A percentile compares a stretch with the other conserved stretches of the same genome.
phyloP scores from a whole-genome alignment of 2,888 invertebrate genomes.

The Exephanes ischioxanthus region DNA sequence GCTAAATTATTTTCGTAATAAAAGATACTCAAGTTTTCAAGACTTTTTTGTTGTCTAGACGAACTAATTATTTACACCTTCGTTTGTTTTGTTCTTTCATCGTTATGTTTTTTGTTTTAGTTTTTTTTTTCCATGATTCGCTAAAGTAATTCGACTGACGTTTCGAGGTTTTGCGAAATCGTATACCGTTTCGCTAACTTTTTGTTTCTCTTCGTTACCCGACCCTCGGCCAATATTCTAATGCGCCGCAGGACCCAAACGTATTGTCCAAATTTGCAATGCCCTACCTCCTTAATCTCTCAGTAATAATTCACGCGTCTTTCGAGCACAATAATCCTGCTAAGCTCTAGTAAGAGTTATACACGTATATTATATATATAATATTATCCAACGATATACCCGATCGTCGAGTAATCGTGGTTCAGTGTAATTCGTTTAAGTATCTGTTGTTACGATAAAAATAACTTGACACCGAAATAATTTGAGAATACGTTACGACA shows the following conservation, averaged over 20 bases:
- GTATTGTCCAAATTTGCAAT: slow-evolving; percentile 57
- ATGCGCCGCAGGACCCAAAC: slow-evolving; percentile 23
- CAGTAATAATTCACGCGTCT: neutral
- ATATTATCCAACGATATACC: neutral
- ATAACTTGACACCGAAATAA: slow-evolving; percentile 49
- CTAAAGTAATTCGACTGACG: slow-evolving; percentile 22
- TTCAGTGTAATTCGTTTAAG: slow-evolving; percentile 29
- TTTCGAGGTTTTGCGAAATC: slow-evolving; percentile 17
- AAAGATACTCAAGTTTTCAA: slow-evolving; percentile 65
- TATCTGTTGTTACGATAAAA: slow-evolving; percentile 55
- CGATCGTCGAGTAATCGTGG: neutral
- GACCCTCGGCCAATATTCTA: slow-evolving; percentile 16
- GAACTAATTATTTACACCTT: slow-evolving; percentile 74
- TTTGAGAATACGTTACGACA: slow-evolving; percentile 35
- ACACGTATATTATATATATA: neutral
- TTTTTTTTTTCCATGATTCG: neutral
- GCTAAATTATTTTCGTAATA: slow-evolving; percentile 65
- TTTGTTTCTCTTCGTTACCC: slow-evolving; percentile 13
- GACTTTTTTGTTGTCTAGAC: slow-evolving; percentile 63
- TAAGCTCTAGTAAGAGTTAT: neutral
- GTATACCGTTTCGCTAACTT: slow-evolving; percentile 32
- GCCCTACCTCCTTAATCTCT: slow-evolving; percentile 24
- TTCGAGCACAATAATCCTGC: slow-evolving; percentile 10
- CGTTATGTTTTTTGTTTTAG: neutral
- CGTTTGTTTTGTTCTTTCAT: slow-evolving; percentile 18